Percentiles rank a stretch among this genome's conserved stretches.
Evolutionary conservation across 2,797 vertebrate genomes (phyloP).

Genomic region (Microcaecilia unicolor): DNA sequence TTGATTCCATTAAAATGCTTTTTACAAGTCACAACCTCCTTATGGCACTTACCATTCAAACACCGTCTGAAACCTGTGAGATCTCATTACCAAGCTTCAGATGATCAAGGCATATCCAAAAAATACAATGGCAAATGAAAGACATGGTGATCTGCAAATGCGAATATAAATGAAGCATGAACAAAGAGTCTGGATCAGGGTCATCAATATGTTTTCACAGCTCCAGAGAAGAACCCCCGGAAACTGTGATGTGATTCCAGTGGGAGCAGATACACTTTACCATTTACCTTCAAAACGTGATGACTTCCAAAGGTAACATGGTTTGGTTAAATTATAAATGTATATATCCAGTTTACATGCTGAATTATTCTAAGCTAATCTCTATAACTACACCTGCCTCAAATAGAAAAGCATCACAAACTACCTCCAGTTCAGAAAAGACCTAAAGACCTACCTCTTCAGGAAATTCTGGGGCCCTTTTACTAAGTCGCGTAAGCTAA

Average conservation of each 20-base stretch:
- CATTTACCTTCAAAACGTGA: conserved; percentile 1
- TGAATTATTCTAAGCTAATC: too few species aligned
- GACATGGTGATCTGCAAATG: not conserved
- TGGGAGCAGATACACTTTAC: not conserved
- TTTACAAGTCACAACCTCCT: not conserved
- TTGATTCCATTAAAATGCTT: not conserved
- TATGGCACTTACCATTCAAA: not conserved
- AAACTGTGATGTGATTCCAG: not conserved
- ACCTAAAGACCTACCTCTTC: too few species aligned
- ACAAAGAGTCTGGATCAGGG: not conserved
- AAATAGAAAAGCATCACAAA: too few species aligned
- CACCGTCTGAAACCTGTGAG: not conserved
- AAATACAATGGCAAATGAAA: not conserved
- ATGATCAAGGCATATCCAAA: too few species aligned
- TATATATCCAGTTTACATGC: too few species aligned
- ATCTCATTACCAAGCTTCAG: not conserved
- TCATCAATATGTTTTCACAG: conserved; percentile 10
- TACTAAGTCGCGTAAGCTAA: too few species aligned
- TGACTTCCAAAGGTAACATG: not conserved
- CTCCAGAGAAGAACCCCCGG: not conserved
- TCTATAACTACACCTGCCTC: too few species aligned
- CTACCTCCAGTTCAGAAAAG: too few species aligned
- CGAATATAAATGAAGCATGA: not conserved
- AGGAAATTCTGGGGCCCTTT: too few species aligned
- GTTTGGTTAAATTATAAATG: not conserved